Evolutionary conservation across 2,888 invertebrate species (phyloP), one percentile per base, ranked within the genome.

Genomic region (Eustalomyia histrio): DNA sequence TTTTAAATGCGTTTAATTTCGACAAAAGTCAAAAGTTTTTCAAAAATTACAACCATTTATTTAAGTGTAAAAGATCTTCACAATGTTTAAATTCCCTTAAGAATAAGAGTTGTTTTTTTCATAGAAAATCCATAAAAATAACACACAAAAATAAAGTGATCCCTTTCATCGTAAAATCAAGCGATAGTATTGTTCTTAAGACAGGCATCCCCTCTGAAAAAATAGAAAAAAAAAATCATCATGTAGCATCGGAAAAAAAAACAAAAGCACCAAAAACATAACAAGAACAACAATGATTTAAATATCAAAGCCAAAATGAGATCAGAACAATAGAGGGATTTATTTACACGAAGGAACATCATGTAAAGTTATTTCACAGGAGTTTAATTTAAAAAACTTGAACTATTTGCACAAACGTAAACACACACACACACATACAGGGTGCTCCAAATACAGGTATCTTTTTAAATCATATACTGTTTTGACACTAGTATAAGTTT

Each of bases 301-400:
- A 79, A 82, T 79, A 82, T 76, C 58, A 82, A 82, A 76, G 72
- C 72, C 39, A n/a, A 79, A 64, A 73, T 69, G 60, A 73, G 82
- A 81, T 76, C 75, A 47, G 58, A 72, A 82, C 79, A 82, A 79
- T 52, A 79, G 72, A 72, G 64, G 79, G 73, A 76, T 75, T 79
- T 79, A 79, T 68, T 79, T 68, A 76, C 71, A 73, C 52, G 60
- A 68, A 55, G 10, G 33, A 68, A 68, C 47, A 61, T 57, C 35
- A 81, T 81, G 76, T 80, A 76, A 80, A 80, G 76, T 73, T 80
- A 80, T 80, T 80, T 76, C 76, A 69, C 76, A 76, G 63, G 67
- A 80, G 76, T 67, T 73, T 53, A 72, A 76, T 68, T 72, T 52
- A 64, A 76, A n/a, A 76, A 80, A 63, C 68, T 68, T 76, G 64